Evolutionary conservation across 2,113 vertebrate species (phyloP), one percentile per base, ranked within the genome.

Genomic region (Varanus komodoensis): DNA sequence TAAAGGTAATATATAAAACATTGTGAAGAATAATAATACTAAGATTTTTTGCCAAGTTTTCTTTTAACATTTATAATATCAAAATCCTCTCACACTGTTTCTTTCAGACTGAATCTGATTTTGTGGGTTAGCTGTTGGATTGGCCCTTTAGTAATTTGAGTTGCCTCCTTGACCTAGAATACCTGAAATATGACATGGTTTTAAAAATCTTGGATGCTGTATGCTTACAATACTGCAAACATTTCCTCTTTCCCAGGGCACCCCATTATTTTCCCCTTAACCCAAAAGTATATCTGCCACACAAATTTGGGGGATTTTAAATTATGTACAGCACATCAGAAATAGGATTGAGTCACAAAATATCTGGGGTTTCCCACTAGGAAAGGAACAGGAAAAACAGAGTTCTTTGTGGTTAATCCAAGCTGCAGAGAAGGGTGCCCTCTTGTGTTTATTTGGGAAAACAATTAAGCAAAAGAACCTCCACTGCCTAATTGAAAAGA

Each of bases 391-490:
- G 34, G 48, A 0, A 8, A 81, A 71, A 27, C 77, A 87, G 34
- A 87, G n/a, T 44, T 25, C 7, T 38, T 69, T 27, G 1, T 25
- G 34, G 9, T 84, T 27, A 85, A 69, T 1, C n/a, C 48, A 89
- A 84, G 54, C 21, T 73, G 87, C 48, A 86, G 50, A 92, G 93
- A 93, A 95, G 73, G 95, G 77, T 95, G 95, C 95, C 95, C 95
- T 96, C 95, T 96, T 92, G 95, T 95, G 96, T 96, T 96, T 91
- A 64, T 74, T 95, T 90, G 86, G 87, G 91, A 96, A 90, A 96
- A 75, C 86, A 93, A 86, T 67, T 11, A 0, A 87, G 86, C 23
- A 0, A 78, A 80, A 80, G 74, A 25, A 74, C 17, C 32, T 61
- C 85, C 50, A 32, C 9, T 12, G 71, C n/a, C 71, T 32, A 73